phyloP scores from a whole-genome alignment of 2,888 invertebrate genomes.

The Saturnia japonica region DNA sequence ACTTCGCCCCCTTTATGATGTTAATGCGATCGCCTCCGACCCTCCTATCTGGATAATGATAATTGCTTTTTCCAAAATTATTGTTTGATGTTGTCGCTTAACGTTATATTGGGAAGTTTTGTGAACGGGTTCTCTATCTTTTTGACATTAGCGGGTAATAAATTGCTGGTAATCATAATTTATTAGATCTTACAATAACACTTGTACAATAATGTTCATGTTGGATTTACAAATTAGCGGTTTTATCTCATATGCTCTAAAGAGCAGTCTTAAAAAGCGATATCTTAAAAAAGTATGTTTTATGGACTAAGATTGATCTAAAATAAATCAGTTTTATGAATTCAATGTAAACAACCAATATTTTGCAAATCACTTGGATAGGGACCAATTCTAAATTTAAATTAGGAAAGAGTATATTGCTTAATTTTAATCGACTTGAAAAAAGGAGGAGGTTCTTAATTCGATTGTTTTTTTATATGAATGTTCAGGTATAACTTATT shows the following conservation, averaged over 20 bases:
- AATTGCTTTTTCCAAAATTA: constrained; percentile 81
- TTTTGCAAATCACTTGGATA: no score
- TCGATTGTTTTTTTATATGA: no score
- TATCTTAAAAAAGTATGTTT: not conserved
- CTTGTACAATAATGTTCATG: not conserved
- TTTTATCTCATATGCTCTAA: not conserved
- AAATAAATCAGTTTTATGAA: no score
- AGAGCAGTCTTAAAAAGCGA: no score
- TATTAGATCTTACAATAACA: not conserved
- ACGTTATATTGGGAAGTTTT: constrained; percentile 60
- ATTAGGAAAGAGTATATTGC: no score
- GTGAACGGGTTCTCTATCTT: constrained; percentile 59
- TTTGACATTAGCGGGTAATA: constrained; percentile 62
- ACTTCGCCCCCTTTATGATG: constrained; percentile 79
- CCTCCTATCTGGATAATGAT: constrained; percentile 79
- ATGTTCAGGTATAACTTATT: no score
- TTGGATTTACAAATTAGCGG: not conserved
- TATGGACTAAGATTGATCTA: no score
- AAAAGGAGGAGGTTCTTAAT: no score
- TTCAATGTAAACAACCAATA: no score
- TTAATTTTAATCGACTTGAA: no score
- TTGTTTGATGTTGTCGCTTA: constrained; percentile 79
- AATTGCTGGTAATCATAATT: constrained; percentile 15
- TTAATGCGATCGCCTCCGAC: constrained; percentile 78
- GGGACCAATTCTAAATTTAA: no score